phyloP scores from a whole-genome alignment of 2,888 invertebrate species.

The Brassicogethes aeneus region DNA sequence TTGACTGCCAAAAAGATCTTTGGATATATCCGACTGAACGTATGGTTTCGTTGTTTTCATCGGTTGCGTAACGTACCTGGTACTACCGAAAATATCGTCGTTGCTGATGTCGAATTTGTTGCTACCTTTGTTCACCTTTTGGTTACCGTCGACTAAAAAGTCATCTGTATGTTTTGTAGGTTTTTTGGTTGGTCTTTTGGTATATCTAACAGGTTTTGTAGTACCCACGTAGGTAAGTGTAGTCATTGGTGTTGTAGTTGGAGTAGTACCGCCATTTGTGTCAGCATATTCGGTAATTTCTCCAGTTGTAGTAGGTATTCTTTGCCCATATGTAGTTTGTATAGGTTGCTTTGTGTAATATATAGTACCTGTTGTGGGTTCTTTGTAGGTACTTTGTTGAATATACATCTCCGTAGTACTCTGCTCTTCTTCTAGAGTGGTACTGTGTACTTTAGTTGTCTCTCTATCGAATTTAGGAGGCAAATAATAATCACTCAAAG shows the following conservation, averaged over 20 bases:
- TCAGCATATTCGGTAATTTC: background rate
- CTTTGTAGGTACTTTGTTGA: too few species aligned
- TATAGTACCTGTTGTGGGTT: background rate
- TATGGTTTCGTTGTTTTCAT: constrained; percentile 14
- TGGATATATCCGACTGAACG: constrained; percentile 21
- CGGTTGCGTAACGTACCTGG: constrained; percentile 5
- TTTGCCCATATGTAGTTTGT: background rate
- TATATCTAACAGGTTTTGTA: constrained; percentile 8
- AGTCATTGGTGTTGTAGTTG: constrained; percentile 2
- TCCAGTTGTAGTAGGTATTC: background rate
- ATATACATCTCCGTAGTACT: too few species aligned
- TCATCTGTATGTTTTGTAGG: constrained; percentile 6
- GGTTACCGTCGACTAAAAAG: constrained; percentile 2
- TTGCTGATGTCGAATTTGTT: constrained; percentile 20
- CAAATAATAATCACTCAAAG: too few species aligned
- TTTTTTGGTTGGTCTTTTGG: constrained; percentile 5
- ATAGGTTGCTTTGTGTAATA: background rate
- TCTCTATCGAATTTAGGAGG: too few species aligned
- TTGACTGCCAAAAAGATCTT: constrained; percentile 21
- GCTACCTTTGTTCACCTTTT: constrained; percentile 8
- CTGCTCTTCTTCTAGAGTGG: too few species aligned
- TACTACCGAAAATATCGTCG: constrained; percentile 30
- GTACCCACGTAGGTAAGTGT: constrained; percentile 10
- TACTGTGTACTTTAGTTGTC: too few species aligned
- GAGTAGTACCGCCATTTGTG: constrained; percentile 1